Evolutionary conservation across 2,113 vertebrate genomes (phyloP), one percentile per base, ranked within the genome.

Genomic region (Pygoscelis antarcticus): DNA sequence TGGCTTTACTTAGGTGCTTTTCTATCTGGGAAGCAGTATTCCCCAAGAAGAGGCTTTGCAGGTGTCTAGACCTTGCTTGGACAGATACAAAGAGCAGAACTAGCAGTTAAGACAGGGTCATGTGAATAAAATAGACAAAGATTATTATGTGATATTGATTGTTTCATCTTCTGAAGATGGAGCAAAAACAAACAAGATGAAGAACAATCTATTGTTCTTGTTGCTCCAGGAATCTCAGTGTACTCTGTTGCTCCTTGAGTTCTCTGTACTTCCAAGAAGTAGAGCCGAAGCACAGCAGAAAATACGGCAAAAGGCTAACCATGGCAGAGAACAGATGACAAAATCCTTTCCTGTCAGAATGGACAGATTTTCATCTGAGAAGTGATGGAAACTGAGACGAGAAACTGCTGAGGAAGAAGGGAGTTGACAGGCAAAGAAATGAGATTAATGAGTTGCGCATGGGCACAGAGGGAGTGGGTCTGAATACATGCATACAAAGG

Each of bases 401-500:
- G n/a, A 62, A 82, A 36, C 46, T 82, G 4, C 4, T 15, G 15
- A 42, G 16, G 25, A 29, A 51, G 25, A 54, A 64, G 14, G 10
- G 15, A 60, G 4, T 5, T 89, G 51, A 13, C 8, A 55, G n/a
- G 32, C n/a, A 49, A 61, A 65, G 16, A 74, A 49, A 13, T 6
- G 5, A 21, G 16, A 38, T 64, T 51, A 64, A 54, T 44, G 58
- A 87, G 21, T 17, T 54, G 19, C 2, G 1, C 15, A 10, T 4
- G 8, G 17, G 13, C 62, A 68, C 6, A 6, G 51, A 36, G 58
- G 16, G 38, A 44, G 6, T 13, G 26, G 7, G 5, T 40, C 55
- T 54, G 42, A 11, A 44, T 52, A 25, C 0, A 0, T 44, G 8
- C 20, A 9, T 8, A 19, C 9, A 17, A 8, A 23, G 30, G 15